Base-by-base conservation (phyloP, 2,797 vertebrate species). In the Pteronotus mesoamericanus region DNA sequence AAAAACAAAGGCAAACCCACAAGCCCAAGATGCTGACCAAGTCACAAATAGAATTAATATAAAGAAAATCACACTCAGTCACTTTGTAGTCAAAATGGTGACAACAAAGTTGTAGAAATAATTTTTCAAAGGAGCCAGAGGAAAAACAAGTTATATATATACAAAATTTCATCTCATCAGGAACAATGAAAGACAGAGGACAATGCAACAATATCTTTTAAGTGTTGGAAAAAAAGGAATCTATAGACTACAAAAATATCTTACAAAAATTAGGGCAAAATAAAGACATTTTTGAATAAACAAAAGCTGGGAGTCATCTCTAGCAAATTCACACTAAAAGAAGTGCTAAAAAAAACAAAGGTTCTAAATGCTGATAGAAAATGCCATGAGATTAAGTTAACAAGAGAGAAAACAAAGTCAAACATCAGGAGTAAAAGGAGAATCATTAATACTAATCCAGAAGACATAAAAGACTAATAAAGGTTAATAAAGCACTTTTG, bases 41-140 rank as follows among this genome's bases (percentile, higher is more conserved):
- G 12, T 88, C 71, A 64, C 5, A 92, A 66, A 59, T 42, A 93
- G 24, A 84, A 66, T 78, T 64, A n/a, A 57, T 24, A 84, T 8
- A 83, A n/a, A 61, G 34, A 85, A 88, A 42, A 29, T 48, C 82
- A 61, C 24, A 64, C 51, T 42, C 42, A 34, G 83, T 55, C 11
- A 78, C 51, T 83, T 84, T 55, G 26, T 87, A 96, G 37, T 77
- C 21, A 83, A 77, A 96, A 71, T 94, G 37, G 53, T 80, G 34
- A 53, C 21, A 39, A 84, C 18, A 57, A 77, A 77, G 29, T 82
- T 75, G 87, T 71, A 94, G 59, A 42, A 34, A 32, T 79, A 74
- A 22, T 80, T 80, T 37, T 87, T 68, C 26, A 69, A 69, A 69
- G 59, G 26, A 83, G 37, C 64, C 55, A 89, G 46, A 72, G 26